Conservation (phyloP, 2,113 vertebrate species). For the Ciconia stormi region DNA sequence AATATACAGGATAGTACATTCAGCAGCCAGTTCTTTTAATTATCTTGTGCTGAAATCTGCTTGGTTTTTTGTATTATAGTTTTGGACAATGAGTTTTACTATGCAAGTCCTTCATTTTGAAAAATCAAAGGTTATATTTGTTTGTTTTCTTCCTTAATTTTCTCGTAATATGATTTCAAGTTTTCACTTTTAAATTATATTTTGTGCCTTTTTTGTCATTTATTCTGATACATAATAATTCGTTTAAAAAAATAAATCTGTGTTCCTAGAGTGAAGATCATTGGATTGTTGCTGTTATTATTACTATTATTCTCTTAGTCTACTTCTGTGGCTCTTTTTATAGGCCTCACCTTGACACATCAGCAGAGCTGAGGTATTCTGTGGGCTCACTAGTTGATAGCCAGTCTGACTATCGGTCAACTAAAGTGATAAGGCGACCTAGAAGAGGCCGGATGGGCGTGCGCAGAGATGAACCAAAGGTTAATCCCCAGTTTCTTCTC, state of each 20-base stretch:
- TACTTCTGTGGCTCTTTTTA: neutral
- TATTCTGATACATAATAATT: neutral
- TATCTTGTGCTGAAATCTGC: neutral
- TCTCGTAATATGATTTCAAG: neutral
- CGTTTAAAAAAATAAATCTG: neutral
- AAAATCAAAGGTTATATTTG: neutral
- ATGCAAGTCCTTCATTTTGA: neutral
- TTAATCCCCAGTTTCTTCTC: constrained; percentile 41
- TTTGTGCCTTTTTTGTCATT: neutral
- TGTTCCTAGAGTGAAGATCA: neutral
- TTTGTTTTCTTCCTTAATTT: neutral
- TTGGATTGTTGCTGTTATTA: neutral
- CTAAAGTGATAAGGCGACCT: constrained; percentile 91
- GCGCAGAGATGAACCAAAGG: constrained; percentile 89
- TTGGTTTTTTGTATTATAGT: neutral
- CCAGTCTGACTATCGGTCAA: constrained; percentile 92
- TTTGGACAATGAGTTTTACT: neutral
- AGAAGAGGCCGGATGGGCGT: constrained; percentile 90
- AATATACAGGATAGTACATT: neutral
- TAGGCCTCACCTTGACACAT: constrained; percentile 93
- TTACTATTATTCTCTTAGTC: neutral
- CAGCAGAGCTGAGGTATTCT: constrained; percentile 90
- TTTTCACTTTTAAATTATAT: neutral
- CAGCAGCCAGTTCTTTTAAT: neutral
- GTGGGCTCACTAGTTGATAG: constrained; percentile 92